Conservation (phyloP, 2,888 invertebrate genomes). For the Drosophila gaucha region DNA sequence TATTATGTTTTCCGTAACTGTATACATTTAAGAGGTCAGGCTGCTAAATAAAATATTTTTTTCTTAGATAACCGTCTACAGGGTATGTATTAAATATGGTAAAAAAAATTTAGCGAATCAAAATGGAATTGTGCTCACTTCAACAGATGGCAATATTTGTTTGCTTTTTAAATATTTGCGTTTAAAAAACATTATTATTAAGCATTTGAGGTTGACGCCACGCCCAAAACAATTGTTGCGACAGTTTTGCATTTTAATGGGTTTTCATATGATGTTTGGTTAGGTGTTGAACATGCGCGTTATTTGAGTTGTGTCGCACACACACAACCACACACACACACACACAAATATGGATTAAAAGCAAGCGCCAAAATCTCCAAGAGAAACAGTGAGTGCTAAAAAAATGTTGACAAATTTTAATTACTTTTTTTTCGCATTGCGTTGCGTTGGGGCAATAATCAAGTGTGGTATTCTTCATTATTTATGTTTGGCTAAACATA, state of each 20-base stretch:
- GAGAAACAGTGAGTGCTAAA: conserved; percentile 11
- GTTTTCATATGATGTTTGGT: conserved; percentile 51
- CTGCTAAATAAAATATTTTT: no score
- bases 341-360: conserved; percentile 17
- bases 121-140: conserved; percentile 13
- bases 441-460: conserved; percentile 61
- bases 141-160: conserved; percentile 41
- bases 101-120: conserved; percentile 11
- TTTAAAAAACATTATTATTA: conserved; percentile 53
- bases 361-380: conserved; percentile 33
- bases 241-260: conserved; percentile 44
- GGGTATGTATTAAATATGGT: conserved; percentile 2
- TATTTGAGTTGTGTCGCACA: conserved; percentile 28
- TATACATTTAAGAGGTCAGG: no score
- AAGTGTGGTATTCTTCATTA: conserved; percentile 74
- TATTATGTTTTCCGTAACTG: no score
- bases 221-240: conserved; percentile 24
- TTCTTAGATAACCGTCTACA: no score
- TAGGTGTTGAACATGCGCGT: conserved; percentile 38
- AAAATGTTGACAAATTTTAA: conserved; percentile 75
- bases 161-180: conserved; percentile 41
- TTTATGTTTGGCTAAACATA: conserved; percentile 54
- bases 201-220: conserved; percentile 34
- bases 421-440: conserved; percentile 61
- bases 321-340: not conserved